Base-by-base conservation (phyloP, 2,888 invertebrate species). In the Biston betularia region DNA sequence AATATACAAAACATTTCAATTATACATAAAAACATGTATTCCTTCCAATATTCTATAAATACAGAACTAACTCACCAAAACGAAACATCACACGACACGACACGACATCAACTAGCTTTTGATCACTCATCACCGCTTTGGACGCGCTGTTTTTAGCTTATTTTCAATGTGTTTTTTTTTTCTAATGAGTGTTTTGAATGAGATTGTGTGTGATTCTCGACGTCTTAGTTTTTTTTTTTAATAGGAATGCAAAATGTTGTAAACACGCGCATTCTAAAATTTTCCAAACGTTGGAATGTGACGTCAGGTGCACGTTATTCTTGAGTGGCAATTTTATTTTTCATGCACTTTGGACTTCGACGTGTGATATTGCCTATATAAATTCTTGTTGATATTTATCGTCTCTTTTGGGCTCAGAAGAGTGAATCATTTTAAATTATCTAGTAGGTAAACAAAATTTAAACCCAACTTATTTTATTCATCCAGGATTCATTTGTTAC, bases 41-140 rank as follows among this genome's bases (percentile, higher is more conserved):
- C 15, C 10, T 52, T 55, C 12, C 14, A 49, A 38, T 49, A 50
- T 48, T 46, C n/a, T 50, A 59, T 10, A 48, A 54, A 12, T 38
- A 57, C 34, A 48, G 6, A 34, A 56, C 57, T 48, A 60, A 34
- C 12, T n/a, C 33, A 48, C 9, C 11, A n/a, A 34, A 50, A 34
- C 34, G n/a, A 63, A 65, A 75, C 61, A 78, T 77, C 79, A 85
- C 78, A 74, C n/a, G n/a, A n/a, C n/a, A n/a, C n/a, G n/a, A 79
- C 82, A 84, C 84, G 77, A 76, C 81, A 83, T 83, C 80, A 76
- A 87, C 86, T 85, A 84, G 80, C 79, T 78, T 83, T 82, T 83
- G 85, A 82, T 82, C 83, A 83, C 83, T 79, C 73, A 80, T 73
- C 83, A 85, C 80, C 72, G 89, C 87, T 87, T 88, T 81, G 73